Percentiles rank a stretch among this genome's conserved stretches.
Conservation (phyloP, 2,113 vertebrate species). For the Callipepla californica region DNA sequence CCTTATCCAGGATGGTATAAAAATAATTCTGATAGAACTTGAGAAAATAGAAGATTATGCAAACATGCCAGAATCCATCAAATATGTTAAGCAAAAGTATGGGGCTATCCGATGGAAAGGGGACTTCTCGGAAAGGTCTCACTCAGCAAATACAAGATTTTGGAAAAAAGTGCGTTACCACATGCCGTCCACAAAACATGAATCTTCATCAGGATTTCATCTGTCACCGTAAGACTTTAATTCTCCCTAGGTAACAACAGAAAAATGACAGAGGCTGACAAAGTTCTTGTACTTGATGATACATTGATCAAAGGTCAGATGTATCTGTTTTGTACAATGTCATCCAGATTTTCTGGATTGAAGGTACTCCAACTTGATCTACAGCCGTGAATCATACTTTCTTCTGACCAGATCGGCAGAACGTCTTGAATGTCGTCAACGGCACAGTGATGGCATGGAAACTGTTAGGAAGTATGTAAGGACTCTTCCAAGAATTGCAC, state of each 20-base stretch:
- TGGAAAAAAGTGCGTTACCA: constrained; percentile 91
- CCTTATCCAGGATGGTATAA: constrained; percentile 84
- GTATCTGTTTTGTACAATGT: background rate
- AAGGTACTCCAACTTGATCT: background rate
- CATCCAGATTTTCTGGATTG: background rate
- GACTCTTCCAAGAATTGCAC: background rate
- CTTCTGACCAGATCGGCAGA: background rate
- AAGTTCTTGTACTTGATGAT: background rate
- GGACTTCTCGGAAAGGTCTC: constrained; percentile 52
- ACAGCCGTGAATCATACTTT: background rate
- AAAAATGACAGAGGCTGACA: background rate
- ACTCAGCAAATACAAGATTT: constrained; percentile 81
- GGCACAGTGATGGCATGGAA: background rate
- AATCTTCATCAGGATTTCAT: background rate
- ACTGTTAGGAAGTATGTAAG: background rate
- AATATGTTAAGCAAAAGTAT: constrained; percentile 87
- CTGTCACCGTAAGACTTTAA: background rate
- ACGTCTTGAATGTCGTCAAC: background rate
- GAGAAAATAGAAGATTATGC: constrained; percentile 85
- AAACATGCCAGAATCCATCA: constrained; percentile 88
- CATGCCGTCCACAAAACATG: constrained; percentile 81
- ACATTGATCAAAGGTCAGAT: background rate
- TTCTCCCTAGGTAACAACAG: background rate
- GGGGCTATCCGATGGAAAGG: constrained; percentile 87
- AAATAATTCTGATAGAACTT: constrained; percentile 91